These are phyloP conservation scores for Aphaenogaster ashmeadi DNA, from an alignment of 1,140 invertebrate genomes.

Conservation along the genomic window DNA sequence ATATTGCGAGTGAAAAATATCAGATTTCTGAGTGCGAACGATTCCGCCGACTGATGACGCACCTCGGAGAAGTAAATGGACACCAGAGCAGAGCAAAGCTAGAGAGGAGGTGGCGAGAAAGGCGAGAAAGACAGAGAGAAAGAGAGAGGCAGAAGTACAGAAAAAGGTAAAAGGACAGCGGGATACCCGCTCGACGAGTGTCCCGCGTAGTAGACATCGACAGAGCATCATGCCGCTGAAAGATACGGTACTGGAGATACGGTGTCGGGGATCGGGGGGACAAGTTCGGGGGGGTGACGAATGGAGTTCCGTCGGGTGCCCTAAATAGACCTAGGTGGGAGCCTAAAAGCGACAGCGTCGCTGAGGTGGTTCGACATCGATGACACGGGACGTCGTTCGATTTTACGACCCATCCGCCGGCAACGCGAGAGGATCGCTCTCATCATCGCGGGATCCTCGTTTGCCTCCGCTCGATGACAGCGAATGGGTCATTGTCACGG, in stretches of 20 bases:
- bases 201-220: slow-evolving; percentile 41
- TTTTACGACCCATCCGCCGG: background rate
- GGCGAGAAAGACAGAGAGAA: slow-evolving; percentile 55
- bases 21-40: slow-evolving; percentile 33
- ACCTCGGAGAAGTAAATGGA: slow-evolving; percentile 40
- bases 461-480: background rate
- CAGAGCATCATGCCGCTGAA: slow-evolving; percentile 56
- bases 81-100: slow-evolving; percentile 55
- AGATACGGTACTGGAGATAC: slow-evolving; percentile 45
- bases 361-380: background rate
- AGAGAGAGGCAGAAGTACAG: slow-evolving; percentile 38
- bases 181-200: background rate
- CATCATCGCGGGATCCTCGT: background rate
- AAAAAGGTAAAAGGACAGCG: slow-evolving; percentile 31
- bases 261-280: slow-evolving; percentile 14
- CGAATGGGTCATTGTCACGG: background rate
- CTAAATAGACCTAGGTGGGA: background rate
- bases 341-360: slow-evolving; percentile 30
- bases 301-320: slow-evolving; percentile 38
- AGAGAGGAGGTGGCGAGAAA: slow-evolving; percentile 27
- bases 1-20: background rate
- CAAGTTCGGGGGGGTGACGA: slow-evolving; percentile 40
- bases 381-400: slow-evolving; percentile 10
- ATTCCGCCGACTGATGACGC: slow-evolving; percentile 23
- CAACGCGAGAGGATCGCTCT: background rate